Conservation (phyloP, 2,888 invertebrate species). For the Drosophila borealis region DNA sequence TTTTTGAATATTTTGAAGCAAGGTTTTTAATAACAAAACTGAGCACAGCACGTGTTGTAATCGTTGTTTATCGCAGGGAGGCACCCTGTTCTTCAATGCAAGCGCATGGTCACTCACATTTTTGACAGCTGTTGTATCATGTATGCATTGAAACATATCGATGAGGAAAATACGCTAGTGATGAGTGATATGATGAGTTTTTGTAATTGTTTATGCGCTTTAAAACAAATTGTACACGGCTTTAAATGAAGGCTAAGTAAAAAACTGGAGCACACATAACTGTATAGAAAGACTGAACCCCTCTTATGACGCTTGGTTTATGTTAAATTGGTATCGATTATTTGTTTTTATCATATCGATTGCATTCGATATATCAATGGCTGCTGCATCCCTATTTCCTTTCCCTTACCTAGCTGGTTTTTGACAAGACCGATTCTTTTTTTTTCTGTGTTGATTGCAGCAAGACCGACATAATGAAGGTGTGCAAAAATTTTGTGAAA, state of each 20-base stretch:
- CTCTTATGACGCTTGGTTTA: background rate
- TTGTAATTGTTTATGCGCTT: too few relatives aligned
- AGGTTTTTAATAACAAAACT: slow-evolving; percentile 36
- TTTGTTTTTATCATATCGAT: slow-evolving; percentile 19
- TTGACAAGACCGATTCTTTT: slow-evolving; percentile 78
- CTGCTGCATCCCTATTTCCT: slow-evolving; percentile 53
- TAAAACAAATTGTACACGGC: background rate
- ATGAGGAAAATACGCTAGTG: slow-evolving; percentile 11
- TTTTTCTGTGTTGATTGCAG: slow-evolving; percentile 82
- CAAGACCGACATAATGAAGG: slow-evolving; percentile 84
- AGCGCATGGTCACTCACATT: slow-evolving; percentile 34
- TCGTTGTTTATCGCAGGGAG: slow-evolving; percentile 32
- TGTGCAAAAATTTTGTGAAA: slow-evolving; percentile 73
- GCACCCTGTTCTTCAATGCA: slow-evolving; percentile 28
- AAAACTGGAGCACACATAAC: background rate
- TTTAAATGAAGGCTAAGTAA: rapidly evolving
- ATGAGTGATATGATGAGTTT: background rate
- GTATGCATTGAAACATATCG: slow-evolving; percentile 30
- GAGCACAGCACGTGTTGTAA: slow-evolving; percentile 67
- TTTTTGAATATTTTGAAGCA: slow-evolving; percentile 78
- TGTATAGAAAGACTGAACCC: background rate
- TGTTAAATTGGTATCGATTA: slow-evolving; percentile 18
- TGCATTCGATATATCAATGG: slow-evolving; percentile 12
- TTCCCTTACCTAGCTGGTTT: slow-evolving; percentile 52
- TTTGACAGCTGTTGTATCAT: slow-evolving; percentile 42